Conservation (phyloP, 2,888 invertebrate species). For the Aphodius granarius region DNA sequence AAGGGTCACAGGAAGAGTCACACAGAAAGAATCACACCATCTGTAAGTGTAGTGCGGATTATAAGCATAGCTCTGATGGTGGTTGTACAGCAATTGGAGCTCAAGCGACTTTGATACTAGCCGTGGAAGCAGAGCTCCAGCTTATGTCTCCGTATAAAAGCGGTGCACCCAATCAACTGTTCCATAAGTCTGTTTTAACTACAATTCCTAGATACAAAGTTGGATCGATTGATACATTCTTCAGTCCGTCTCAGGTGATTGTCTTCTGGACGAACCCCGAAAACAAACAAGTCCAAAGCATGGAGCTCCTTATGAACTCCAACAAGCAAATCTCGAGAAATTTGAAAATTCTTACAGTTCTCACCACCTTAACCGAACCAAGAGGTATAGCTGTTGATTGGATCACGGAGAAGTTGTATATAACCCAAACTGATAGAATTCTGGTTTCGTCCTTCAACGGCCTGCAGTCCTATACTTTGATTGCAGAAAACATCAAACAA, state of each 20-base stretch:
- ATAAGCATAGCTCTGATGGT: conserved; percentile 55
- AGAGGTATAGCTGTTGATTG: conserved; percentile 78
- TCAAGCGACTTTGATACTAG: conserved; percentile 65
- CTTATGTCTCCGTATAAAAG: conserved; percentile 66
- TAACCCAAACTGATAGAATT: conserved; percentile 61
- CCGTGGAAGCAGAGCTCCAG: conserved; percentile 63
- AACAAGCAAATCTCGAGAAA: conserved; percentile 31
- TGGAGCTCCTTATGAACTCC: conserved; percentile 42
- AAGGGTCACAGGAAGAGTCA: no score
- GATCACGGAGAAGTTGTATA: conserved; percentile 69
- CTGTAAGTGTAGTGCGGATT: conserved; percentile 70
- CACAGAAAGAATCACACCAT: conserved; percentile 41
- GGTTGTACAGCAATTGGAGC: conserved; percentile 62
- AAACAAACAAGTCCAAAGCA: conserved; percentile 53
- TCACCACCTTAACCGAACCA: conserved; percentile 63
- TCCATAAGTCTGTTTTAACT: conserved; percentile 37
- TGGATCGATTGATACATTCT: conserved; percentile 59
- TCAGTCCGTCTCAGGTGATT: conserved; percentile 42
- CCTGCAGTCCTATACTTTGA: conserved; percentile 58
- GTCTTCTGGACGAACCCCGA: conserved; percentile 57
- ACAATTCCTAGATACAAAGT: conserved; percentile 54
- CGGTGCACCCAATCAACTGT: conserved; percentile 48
- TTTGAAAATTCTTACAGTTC: conserved; percentile 39
- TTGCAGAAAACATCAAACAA: conserved; percentile 59
- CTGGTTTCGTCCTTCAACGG: conserved; percentile 62